Percentiles rank a stretch among this genome's conserved stretches.
Conservation (phyloP, 1,140 invertebrate genomes). For the Drosophila lacteicornis region DNA sequence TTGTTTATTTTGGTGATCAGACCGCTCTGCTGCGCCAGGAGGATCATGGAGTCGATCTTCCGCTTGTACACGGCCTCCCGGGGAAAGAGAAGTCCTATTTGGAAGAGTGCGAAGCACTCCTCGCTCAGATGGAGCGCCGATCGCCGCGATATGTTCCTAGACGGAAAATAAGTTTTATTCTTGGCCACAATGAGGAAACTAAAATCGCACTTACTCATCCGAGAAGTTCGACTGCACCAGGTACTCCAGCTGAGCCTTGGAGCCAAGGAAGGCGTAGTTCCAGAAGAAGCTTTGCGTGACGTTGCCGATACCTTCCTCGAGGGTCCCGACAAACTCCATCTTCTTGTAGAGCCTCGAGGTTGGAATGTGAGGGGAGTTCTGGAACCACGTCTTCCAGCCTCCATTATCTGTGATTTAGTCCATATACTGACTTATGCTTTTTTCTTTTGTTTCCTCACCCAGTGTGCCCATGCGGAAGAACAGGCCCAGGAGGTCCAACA, state of each 20-base stretch:
- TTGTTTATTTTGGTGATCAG: constrained; percentile 88
- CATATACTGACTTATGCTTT: constrained; percentile 4
- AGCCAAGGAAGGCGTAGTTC: constrained; percentile 90
- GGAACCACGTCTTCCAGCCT: constrained; percentile 89
- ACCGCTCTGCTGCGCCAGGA: constrained; percentile 88
- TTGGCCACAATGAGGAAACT: not conserved
- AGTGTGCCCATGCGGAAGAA: constrained; percentile 85
- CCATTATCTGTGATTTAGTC: constrained; percentile 86
- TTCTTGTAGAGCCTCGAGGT: constrained; percentile 88
- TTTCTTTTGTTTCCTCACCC: constrained; percentile 41
- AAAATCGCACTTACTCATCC: constrained; percentile 85
- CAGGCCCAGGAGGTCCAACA: constrained; percentile 87
- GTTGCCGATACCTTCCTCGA: constrained; percentile 88
- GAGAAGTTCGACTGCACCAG: constrained; percentile 89
- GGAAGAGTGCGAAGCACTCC: constrained; percentile 89
- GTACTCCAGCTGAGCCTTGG: constrained; percentile 88
- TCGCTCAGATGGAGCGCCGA: constrained; percentile 85
- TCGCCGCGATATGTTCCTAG: too few relatives aligned
- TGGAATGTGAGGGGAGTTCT: constrained; percentile 87
- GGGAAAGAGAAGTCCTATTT: constrained; percentile 87
- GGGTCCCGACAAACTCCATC: constrained; percentile 88
- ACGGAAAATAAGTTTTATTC: too few relatives aligned
- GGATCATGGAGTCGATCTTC: constrained; percentile 87
- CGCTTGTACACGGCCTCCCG: constrained; percentile 87
- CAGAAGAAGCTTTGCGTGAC: constrained; percentile 90